Evolutionary conservation across 1,140 invertebrate species (phyloP), one percentile per base, ranked within the genome.

Genomic region (Drosophila takahashii): DNA sequence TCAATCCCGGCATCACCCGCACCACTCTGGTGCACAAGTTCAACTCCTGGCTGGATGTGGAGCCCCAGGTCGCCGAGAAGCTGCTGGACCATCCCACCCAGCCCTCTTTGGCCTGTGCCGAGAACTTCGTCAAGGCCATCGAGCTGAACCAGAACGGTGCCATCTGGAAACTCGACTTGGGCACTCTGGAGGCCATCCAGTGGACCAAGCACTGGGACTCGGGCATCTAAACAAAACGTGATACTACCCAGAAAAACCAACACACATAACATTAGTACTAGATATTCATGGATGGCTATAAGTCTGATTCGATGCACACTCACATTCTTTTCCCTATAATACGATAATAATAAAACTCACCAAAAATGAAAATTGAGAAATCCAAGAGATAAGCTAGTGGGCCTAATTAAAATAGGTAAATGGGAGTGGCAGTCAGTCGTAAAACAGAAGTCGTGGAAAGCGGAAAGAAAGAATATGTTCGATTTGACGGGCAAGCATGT

Each of bases 51-150:
- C 36, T 89, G 73, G 74, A 89, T 53, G 84, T 87, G 11, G 83
- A 89, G 80, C 80, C 84, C 26, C 54, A 60, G 50, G 85, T 89
- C 6, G 77, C 67, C 27, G 80, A 90, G 67, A 48, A 73, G 27
- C 67, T 90, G n/a, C 26, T 62, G 4, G 57, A 57, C 32, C 77
- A 90, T 65, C 84, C 84, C 45, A 90, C 84, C 1, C 84, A 89
- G 48, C 48, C 73, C 3, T 71, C 73, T 1, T n/a, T 34, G 27
- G 37, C 50, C 15, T 90, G 87, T 9, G 87, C 69, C 52, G 50
- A 80, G 61, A 90, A 84, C 79, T 84, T 91, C 34, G 84, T 91
- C n/a, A 84, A 90, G 78, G 89, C 89, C 16, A 91, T 91, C 27
- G 80, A 91, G 50, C 53, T 71, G 18, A 91, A 91, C 36, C 22